phyloP scores from a whole-genome alignment of 1,140 invertebrate genomes.

The Papilio dardanus region DNA sequence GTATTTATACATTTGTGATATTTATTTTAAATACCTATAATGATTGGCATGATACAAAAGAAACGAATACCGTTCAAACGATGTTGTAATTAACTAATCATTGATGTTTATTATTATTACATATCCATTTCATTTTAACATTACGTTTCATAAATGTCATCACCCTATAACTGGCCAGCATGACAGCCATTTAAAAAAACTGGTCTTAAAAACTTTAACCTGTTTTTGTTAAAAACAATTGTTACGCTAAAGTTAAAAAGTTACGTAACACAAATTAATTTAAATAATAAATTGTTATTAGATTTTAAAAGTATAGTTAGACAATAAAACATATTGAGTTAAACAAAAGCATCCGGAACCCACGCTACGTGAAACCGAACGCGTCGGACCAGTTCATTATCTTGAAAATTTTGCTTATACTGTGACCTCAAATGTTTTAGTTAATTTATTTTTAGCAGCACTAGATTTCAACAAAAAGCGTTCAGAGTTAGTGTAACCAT shows the following conservation, averaged over 20 bases:
- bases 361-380: slow-evolving; percentile 13
- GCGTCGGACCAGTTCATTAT: slow-evolving; percentile 34
- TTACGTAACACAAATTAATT: background rate
- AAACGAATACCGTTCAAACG: slow-evolving; percentile 42
- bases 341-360: slow-evolving; percentile 26
- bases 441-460: slow-evolving; percentile 58
- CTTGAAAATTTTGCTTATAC: slow-evolving; percentile 45
- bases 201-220: background rate
- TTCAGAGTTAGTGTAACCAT: slow-evolving; percentile 24
- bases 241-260: background rate
- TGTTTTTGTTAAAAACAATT: background rate
- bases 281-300: slow-evolving; percentile 1
- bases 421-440: slow-evolving; percentile 52
- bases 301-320: background rate
- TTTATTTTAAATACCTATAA: slow-evolving; percentile 48
- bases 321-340: background rate
- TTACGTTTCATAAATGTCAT: background rate
- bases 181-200: background rate
- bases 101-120: slow-evolving; percentile 39
- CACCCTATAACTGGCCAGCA: background rate
- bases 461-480: slow-evolving; percentile 54
- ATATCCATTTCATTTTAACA: background rate
- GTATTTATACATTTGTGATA: slow-evolving; percentile 43
- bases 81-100: slow-evolving; percentile 46
- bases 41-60: slow-evolving; percentile 56